Base-by-base conservation (phyloP, 2,797 vertebrate genomes). In the Sebastes steindachneri region DNA sequence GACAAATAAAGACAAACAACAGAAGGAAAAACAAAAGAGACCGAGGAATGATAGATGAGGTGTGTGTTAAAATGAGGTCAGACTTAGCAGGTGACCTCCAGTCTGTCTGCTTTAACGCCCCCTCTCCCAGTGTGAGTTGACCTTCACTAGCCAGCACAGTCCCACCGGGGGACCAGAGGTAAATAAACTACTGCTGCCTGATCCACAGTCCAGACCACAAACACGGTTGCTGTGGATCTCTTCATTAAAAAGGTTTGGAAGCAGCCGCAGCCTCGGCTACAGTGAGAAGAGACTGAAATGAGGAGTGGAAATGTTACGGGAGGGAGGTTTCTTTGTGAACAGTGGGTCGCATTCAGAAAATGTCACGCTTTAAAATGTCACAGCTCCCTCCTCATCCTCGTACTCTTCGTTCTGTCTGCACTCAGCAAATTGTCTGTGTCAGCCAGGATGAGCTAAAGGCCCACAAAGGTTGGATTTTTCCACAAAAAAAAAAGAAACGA, bases 151-250 rank as follows among this genome's bases (percentile, higher is more conserved):
- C 6, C 45, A 6, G 53, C 48, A 2, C 45, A 5, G 58, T 45
- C 70, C 2, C 77, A 17, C 65, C 12, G 3, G 66, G 80, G 79
- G 9, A 5, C 23, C 0, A 1, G 41, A 28, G 66, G 67, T 37
- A 75, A 77, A 83, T 63, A 84, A 80, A 73, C 48, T 59, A 9
- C 55, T 3, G 41, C 41, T 23, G 14, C 66, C 66, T 23, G 73
- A 75, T 59, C n/a, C 51, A 14, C 41, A 8, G 67, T 26, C 31
- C 81, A 68, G 69, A 82, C 37, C 64, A 70, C 75, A 28, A 28
- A 35, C 41, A 6, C 1, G 63, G 89, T 85, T 83, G 82, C 86
- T 82, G 79, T 62, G 86, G 87, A 83, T 45, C 7, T 54, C 68
- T 76, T 84, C 67, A 83, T 85, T 85, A 60, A 63, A 74, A 31